Evolutionary conservation across 2,113 vertebrate species (phyloP).

Genomic region (Gallinago media): DNA sequence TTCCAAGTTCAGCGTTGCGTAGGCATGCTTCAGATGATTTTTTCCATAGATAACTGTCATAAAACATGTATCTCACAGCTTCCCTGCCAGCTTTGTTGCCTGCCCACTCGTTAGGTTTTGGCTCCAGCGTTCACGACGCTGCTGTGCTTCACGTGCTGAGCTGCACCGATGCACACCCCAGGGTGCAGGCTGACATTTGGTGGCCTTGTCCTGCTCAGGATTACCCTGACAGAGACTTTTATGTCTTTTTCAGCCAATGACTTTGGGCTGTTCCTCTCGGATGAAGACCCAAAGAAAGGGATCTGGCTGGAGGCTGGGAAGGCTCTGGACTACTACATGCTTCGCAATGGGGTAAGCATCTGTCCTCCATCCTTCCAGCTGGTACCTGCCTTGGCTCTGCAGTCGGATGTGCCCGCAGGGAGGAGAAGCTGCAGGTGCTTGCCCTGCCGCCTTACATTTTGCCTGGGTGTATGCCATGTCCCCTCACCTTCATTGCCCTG

Average conservation of each 20-base stretch:
- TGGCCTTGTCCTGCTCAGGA: not conserved
- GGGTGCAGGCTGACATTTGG: not conserved
- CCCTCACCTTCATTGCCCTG: too few relatives aligned
- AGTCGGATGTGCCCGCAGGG: rapidly evolving
- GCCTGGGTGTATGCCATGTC: rapidly evolving
- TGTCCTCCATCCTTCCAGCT: not conserved
- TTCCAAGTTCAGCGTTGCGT: not conserved
- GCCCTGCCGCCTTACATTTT: not conserved
- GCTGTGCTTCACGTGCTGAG: not conserved
- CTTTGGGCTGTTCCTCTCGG: slow-evolving; percentile 96
- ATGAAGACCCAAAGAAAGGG: slow-evolving; percentile 98
- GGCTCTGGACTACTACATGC: slow-evolving; percentile 98
- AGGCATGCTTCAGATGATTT: not conserved
- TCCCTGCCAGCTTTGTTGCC: not conserved
- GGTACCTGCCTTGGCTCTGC: rapidly evolving
- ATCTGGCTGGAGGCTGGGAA: slow-evolving; percentile 98
- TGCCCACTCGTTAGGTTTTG: not conserved
- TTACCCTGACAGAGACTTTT: not conserved
- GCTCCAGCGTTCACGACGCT: not conserved
- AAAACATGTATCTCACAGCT: not conserved
- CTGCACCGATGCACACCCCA: not conserved
- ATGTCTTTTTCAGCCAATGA: slow-evolving; percentile 87
- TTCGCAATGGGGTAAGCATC: slow-evolving; percentile 92
- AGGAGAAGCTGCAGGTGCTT: not conserved
- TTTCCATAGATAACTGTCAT: not conserved